phyloP scores from a whole-genome alignment of 2,113 vertebrate genomes.

The Rallus limicola region DNA sequence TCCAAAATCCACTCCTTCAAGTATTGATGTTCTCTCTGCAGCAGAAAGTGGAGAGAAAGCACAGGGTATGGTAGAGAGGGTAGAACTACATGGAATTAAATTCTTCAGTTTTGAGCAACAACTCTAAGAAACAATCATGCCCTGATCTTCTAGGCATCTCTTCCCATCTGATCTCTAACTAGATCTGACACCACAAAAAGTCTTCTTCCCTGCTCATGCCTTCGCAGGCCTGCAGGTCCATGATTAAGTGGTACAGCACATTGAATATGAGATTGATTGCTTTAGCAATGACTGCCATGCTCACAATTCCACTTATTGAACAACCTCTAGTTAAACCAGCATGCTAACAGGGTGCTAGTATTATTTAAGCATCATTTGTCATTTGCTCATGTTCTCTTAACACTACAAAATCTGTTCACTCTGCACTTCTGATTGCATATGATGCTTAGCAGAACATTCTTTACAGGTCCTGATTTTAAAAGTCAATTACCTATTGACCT shows the following conservation, averaged over 20 bases:
- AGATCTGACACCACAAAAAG: not conserved
- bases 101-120: not conserved
- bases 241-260: not conserved
- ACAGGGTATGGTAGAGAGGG: not conserved
- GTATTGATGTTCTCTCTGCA: not conserved
- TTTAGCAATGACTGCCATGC: not conserved
- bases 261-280: not conserved
- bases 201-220: not conserved
- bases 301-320: not conserved
- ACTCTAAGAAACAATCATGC: not conserved
- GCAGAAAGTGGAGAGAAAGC: not conserved
- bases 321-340: not conserved
- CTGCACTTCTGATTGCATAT: not conserved
- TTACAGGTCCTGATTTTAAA: not conserved
- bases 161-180: not conserved
- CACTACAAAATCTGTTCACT: not conserved
- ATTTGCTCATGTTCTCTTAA: not conserved
- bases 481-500: not conserved
- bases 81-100: not conserved
- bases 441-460: not conserved
- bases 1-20: not conserved
- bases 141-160: not conserved
- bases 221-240: not conserved
- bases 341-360: not conserved
- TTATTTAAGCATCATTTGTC: not conserved